A percentile compares a stretch with the other conserved stretches of the same genome.
Conservation (phyloP, 2,797 vertebrate genomes). For the Spinus olivaceus region DNA sequence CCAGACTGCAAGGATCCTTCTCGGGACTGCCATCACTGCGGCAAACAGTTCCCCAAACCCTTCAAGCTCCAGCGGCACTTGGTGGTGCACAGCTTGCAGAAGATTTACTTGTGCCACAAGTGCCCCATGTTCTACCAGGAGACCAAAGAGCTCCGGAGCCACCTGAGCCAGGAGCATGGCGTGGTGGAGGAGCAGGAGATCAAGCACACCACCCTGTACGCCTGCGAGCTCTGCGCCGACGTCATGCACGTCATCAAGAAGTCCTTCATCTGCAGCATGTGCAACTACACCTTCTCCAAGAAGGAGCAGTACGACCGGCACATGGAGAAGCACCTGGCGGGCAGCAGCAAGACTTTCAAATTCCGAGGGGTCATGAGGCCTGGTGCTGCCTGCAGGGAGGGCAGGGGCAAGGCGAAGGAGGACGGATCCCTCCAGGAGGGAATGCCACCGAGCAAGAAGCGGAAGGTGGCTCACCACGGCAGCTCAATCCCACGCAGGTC, state of each 20-base stretch:
- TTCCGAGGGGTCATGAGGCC: constrained; percentile 91
- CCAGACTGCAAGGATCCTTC: constrained; percentile 96
- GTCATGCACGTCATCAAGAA: constrained; percentile 97
- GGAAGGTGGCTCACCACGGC: constrained; percentile 72
- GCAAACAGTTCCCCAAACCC: constrained; percentile 97
- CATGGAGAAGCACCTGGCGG: constrained; percentile 94
- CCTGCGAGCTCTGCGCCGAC: constrained; percentile 95
- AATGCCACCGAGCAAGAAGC: constrained; percentile 79
- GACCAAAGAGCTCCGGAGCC: constrained; percentile 86
- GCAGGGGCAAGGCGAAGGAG: constrained; percentile 63
- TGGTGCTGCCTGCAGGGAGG: constrained; percentile 51
- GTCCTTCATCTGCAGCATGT: constrained; percentile 97
- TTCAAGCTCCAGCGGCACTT: constrained; percentile 98
- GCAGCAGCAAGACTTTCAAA: constrained; percentile 87
- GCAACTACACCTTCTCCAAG: constrained; percentile 98
- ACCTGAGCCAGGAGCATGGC: constrained; percentile 85
- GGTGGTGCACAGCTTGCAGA: constrained; percentile 95
- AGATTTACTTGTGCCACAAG: constrained; percentile 92
- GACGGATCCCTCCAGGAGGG: background rate
- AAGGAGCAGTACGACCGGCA: constrained; percentile 98
- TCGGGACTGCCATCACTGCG: constrained; percentile 97
- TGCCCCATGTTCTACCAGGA: constrained; percentile 93
- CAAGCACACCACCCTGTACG: constrained; percentile 92
- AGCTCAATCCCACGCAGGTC: constrained; percentile 58
- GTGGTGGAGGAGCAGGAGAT: constrained; percentile 85